Base-by-base conservation (phyloP, 1,140 invertebrate genomes). In the Drosophila aff. region DNA sequence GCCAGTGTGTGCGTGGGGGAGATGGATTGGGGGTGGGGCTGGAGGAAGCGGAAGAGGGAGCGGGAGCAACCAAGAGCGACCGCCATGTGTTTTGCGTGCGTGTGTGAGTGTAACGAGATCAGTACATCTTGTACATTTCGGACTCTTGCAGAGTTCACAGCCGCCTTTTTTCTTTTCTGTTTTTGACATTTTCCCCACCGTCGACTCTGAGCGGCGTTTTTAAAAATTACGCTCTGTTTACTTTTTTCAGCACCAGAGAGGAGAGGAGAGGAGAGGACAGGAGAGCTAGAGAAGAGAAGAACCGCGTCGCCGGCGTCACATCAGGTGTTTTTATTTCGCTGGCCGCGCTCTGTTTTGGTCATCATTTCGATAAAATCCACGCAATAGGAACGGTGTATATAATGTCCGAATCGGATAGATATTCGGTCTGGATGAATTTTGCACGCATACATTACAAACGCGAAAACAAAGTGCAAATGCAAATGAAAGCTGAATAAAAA, bases 71-170 rank as follows among this genome's bases (percentile, higher is more conserved):
- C 68, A 84, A 89, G 84, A 89, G 84, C 81, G 87, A 49, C 83
- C 72, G 77, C 71, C 83, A 82, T 84, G 86, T 60, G 59, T 79
- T 86, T 69, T 41, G 40, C 81, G 60, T 74, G 67, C 68, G 40
- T 91, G 79, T 90, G 82, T 91, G 85, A 90, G 85, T 90, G 81
- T 90, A 81, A 82, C 86, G 85, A 90, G 85, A 90, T 90, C 85
- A 85, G 72, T 90, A 67, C 78, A 80, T 31, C 58, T 73, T 61
- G 62, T 73, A 83, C 59, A 64, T 82, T 71, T 74, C 59, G 67
- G 78, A 84, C 85, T 87, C 84, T 83, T 89, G 84, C 85, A 90
- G 85, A 89, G 85, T 90, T 89, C 86, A 89, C 82, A 82, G 66
- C 66, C 64, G 46, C 57, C 78, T 53, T 68, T 65, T 71, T 71